A percentile compares a stretch with the other conserved stretches of the same genome.
Conservation (phyloP, 1,140 invertebrate species). For the Mycetomoellerius zeteki region DNA sequence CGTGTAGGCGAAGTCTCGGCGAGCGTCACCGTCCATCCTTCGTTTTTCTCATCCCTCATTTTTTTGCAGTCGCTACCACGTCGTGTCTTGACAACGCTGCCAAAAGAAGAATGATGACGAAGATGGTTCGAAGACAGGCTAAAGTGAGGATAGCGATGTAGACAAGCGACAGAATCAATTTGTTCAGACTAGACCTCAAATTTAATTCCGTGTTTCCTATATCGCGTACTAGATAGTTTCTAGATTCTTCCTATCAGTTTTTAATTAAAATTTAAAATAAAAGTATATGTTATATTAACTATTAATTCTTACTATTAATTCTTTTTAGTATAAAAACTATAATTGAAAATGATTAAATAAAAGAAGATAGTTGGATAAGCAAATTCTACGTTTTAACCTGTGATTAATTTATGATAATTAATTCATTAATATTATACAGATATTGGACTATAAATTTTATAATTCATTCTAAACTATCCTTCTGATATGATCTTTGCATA, state of each 20-base stretch:
- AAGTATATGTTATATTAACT: neutral
- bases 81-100: neutral
- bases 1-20: constrained; percentile 48
- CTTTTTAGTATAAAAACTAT: neutral
- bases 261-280: neutral
- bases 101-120: constrained; percentile 37
- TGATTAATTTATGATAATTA: neutral
- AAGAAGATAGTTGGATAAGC: neutral
- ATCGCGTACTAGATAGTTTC: neutral
- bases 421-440: neutral
- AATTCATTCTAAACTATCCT: neutral
- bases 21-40: neutral
- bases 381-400: constrained; percentile 1
- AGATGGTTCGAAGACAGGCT: neutral
- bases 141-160: neutral
- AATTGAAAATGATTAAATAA: neutral
- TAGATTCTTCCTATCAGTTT: neutral
- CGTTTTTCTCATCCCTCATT: neutral
- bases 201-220: neutral
- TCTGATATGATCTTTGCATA: neutral
- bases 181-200: neutral
- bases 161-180: constrained; percentile 12
- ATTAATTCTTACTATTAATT: neutral
- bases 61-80: neutral
- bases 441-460: neutral